Percentiles rank a stretch among this genome's conserved stretches.
Conservation (phyloP, 2,797 vertebrate genomes). For the Xerus rutilus region DNA sequence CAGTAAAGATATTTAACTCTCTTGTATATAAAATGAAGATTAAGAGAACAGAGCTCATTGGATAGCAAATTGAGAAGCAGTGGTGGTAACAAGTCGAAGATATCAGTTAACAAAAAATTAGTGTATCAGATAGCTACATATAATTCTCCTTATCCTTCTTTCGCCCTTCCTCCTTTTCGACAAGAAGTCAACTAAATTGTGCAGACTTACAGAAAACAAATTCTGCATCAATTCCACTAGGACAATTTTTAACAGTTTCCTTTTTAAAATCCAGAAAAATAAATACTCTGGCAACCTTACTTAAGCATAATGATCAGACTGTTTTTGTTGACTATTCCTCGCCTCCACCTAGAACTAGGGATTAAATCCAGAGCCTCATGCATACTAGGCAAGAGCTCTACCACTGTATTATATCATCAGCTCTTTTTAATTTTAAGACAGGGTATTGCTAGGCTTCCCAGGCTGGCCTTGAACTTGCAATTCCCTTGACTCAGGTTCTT, state of each 20-base stretch:
- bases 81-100: neutral
- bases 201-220: neutral
- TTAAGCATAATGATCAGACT: conserved; percentile 16
- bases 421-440: neutral
- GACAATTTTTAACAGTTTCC: conserved; percentile 25
- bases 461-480: neutral
- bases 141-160: neutral
- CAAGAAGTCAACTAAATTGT: neutral
- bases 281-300: conserved; percentile 33
- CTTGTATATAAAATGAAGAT: neutral
- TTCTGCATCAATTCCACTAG: neutral
- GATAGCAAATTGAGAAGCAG: neutral
- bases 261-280: neutral
- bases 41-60: neutral
- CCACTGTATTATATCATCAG: neutral
- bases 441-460: neutral
- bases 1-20: neutral
- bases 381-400: neutral
- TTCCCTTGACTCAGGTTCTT: neutral
- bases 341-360: too few species aligned
- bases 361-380: neutral
- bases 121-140: neutral
- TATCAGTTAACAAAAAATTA: neutral
- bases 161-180: neutral
- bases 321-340: neutral